Conservation (phyloP, 1,140 invertebrate species). For the Drosophila takahashii region DNA sequence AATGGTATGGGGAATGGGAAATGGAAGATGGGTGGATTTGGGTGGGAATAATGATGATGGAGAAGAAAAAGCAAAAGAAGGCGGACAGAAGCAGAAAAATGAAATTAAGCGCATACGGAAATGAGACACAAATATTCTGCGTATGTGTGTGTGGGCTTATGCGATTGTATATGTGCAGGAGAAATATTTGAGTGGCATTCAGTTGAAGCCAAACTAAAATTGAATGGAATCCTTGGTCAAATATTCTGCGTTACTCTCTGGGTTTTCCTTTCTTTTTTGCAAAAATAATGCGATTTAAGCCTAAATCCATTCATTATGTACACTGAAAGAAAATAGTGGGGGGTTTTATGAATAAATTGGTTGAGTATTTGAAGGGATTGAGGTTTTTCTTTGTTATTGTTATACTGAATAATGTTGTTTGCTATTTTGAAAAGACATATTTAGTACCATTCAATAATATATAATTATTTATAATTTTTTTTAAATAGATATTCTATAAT, state of each 20-base stretch:
- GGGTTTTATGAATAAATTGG: neutral
- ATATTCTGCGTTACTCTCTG: constrained; percentile 19
- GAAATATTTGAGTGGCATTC: constrained; percentile 73
- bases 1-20: constrained; percentile 5
- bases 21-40: constrained; percentile 5
- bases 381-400: neutral
- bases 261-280: constrained; percentile 6
- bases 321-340: constrained; percentile 9
- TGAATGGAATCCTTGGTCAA: constrained; percentile 59
- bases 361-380: neutral
- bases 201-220: constrained; percentile 61
- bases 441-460: too few relatives aligned
- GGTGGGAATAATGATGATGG: constrained; percentile 56
- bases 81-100: constrained; percentile 63
- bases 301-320: constrained; percentile 37
- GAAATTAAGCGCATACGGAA: constrained; percentile 82
- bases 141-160: constrained; percentile 50
- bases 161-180: constrained; percentile 46
- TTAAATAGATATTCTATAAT: too few relatives aligned
- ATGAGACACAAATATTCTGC: constrained; percentile 76
- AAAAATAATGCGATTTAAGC: constrained; percentile 67
- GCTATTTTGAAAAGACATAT: too few relatives aligned
- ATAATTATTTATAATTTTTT: too few relatives aligned
- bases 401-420: neutral
- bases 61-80: constrained; percentile 40